A percentile compares a stretch with the other conserved stretches of the same genome.
Conservation (phyloP, 2,797 vertebrate genomes). For the Morus bassanus region DNA sequence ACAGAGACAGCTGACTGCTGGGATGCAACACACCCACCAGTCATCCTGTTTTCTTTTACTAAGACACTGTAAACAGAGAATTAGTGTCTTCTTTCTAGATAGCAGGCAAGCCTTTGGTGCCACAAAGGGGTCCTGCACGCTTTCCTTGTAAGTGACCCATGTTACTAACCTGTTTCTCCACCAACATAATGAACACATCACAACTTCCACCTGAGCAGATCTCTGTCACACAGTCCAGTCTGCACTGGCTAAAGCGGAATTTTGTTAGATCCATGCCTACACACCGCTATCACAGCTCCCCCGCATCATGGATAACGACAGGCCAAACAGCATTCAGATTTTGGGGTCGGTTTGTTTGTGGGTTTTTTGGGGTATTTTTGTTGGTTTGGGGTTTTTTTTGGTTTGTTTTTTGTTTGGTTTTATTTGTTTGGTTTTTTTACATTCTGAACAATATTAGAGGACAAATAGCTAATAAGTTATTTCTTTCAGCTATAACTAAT, state of each 20-base stretch:
- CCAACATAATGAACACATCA: neutral
- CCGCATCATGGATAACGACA: neutral
- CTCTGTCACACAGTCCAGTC: neutral
- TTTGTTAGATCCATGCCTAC: neutral
- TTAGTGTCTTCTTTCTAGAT: neutral
- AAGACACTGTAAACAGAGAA: neutral
- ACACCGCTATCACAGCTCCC: neutral
- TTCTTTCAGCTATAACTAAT: neutral
- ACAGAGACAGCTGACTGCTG: neutral
- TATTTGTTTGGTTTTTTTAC: neutral
- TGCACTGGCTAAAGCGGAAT: neutral
- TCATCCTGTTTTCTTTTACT: neutral
- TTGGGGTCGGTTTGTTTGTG: neutral
- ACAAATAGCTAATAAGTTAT: neutral
- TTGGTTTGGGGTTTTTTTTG: no score
- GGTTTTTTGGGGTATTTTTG: no score
- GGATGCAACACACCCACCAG: neutral
- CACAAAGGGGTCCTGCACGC: neutral
- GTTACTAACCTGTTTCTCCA: neutral
- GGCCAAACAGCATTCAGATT: neutral
- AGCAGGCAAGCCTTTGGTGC: neutral
- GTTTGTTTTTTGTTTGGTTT: no score
- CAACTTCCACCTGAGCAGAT: neutral
- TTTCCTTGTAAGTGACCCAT: neutral
- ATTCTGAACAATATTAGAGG: neutral